Evolutionary conservation across 2,797 vertebrate genomes (phyloP), one percentile per base, ranked within the genome.

Genomic region (Poecile montanus): DNA sequence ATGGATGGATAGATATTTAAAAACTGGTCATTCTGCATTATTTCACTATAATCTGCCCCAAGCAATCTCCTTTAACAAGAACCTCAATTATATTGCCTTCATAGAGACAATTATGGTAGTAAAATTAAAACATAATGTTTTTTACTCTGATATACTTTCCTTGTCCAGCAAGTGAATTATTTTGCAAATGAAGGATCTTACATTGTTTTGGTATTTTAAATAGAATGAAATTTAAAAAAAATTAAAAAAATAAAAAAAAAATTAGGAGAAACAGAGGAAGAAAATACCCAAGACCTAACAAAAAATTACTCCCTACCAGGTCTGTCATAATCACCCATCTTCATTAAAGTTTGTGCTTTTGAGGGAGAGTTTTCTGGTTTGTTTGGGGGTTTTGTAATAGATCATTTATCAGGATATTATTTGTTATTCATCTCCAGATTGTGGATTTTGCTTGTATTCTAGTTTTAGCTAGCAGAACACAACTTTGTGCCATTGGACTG

Each of bases 291-390:
- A 75, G 81, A 76, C 6, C 7, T 26, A 75, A 42, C 1, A 8
- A 67, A 88, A 80, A 48, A 16, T 1, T 1, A 6, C 5, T 57
- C 8, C 3, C 1, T 53, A 29, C 1, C 5, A 67, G 51, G 4
- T 27, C 22, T 62, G 9, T 71, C 30, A 13, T 75, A 26, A 56
- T 19, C 2, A 8, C 6, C 4, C 6, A 53, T 4, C 3, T 71
- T 80, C 9, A 19, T 30, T 60, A 29, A 51, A 48, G 5, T 70
- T 61, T 61, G 6, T 53, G 1, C 13, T 74, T 85, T 63, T 71
- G 32, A 75, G 14, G 8, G 40, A 71, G 2, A 54, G 0, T 44
- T 44, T 71, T 44, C 9, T 57, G 16, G 2, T 10, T 51, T 51
- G 3, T 32, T 58, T 42, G 16, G 30, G 3, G 6, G 1, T 13